These are phyloP conservation scores for Agapornis canus DNA, from an alignment of 2,797 vertebrate species.

Conservation along the genomic window DNA sequence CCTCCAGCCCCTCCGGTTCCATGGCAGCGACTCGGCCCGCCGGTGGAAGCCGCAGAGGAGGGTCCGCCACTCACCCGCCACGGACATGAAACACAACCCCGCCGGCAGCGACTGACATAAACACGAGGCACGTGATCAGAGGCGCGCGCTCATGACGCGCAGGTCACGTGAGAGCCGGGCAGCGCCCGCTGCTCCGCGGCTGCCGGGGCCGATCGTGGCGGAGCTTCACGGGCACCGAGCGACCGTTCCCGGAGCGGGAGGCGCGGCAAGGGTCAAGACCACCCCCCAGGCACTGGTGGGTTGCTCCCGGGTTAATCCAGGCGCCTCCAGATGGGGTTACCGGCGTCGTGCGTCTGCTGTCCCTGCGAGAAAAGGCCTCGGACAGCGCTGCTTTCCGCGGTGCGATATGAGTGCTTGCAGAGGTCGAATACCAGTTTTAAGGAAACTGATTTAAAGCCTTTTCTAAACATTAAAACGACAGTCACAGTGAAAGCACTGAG, in stretches of 20 bases:
- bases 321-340: neutral
- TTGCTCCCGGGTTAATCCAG: neutral
- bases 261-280: too few relatives aligned
- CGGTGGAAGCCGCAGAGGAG: neutral
- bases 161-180: rapidly evolving
- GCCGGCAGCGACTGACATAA: neutral
- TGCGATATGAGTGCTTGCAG: neutral
- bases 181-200: rapidly evolving
- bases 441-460: neutral
- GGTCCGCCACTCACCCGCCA: neutral
- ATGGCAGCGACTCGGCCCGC: neutral
- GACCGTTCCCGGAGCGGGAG: too few relatives aligned
- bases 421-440: rapidly evolving
- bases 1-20: neutral
- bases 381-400: neutral
- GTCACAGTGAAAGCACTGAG: rapidly evolving
- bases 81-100: neutral
- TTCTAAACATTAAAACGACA: rapidly evolving
- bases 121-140: neutral
- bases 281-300: neutral
- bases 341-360: neutral
- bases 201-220: neutral
- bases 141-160: neutral
- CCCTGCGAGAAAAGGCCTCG: neutral
- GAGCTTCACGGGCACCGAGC: neutral